A percentile compares a stretch with the other conserved stretches of the same genome.
Conservation (phyloP, 2,888 invertebrate genomes). For the Campoplex capitator region DNA sequence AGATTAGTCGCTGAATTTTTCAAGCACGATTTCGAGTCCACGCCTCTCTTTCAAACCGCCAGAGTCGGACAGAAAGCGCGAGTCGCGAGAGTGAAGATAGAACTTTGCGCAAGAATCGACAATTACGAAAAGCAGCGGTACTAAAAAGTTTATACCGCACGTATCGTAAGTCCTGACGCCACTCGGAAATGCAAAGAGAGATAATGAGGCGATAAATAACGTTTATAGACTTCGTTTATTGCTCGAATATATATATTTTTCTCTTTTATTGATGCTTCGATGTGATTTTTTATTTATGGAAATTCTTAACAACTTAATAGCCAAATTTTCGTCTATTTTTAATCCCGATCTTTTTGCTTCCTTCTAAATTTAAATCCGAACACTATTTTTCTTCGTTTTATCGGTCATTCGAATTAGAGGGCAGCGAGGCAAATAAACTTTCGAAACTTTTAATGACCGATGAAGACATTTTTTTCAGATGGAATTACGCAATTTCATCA, state of each 20-base stretch:
- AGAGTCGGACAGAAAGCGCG: conserved; percentile 9
- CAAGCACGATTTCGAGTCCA: background rate
- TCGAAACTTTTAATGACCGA: background rate
- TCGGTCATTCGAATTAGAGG: too few relatives aligned
- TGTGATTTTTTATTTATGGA: background rate
- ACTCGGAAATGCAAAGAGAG: conserved; percentile 34
- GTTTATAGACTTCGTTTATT: conserved; percentile 23
- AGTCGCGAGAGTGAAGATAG: conserved; percentile 62
- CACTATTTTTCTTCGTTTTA: too few relatives aligned
- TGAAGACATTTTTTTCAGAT: background rate
- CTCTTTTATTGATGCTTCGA: conserved; percentile 8
- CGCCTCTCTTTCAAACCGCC: background rate
- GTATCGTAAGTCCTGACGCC: background rate
- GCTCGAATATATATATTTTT: background rate
- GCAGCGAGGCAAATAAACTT: background rate
- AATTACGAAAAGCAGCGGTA: conserved; percentile 57
- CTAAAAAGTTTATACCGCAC: too few relatives aligned
- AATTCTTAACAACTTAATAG: background rate
- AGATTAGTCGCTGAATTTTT: background rate
- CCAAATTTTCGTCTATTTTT: background rate
- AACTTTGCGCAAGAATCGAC: conserved; percentile 71
- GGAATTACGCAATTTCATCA: background rate
- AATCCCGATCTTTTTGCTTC: background rate
- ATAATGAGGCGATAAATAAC: conserved; percentile 36
- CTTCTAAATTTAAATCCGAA: too few relatives aligned